Evolutionary conservation across 2,888 invertebrate species (phyloP).

Genomic region (Rhopalosiphum nymphaeae): DNA sequence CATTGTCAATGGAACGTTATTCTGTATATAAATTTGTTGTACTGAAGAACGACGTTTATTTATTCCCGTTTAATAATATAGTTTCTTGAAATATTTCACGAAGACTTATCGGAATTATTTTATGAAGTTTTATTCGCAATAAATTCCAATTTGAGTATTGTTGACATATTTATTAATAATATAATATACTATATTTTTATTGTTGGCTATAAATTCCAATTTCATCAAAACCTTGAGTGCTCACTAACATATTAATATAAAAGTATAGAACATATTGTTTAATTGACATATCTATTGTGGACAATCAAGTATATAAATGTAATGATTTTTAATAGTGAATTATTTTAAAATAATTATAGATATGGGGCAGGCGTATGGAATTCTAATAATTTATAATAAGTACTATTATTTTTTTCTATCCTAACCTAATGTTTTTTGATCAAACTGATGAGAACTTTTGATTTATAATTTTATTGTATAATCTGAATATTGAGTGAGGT

Average conservation of each 20-base stretch:
- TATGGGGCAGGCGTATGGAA: not conserved
- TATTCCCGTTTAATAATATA: slow-evolving; percentile 2
- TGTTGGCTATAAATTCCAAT: not conserved
- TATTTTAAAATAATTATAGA: not conserved
- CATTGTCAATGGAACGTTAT: not conserved
- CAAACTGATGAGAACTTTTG: not conserved
- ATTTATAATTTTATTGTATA: not conserved
- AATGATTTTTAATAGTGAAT: not conserved
- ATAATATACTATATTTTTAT: not conserved
- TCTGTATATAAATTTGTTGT: not conserved
- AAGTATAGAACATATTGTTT: not conserved
- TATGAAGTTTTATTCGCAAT: not conserved
- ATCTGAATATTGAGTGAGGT: not conserved
- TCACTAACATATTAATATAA: not conserved
- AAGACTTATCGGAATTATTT: not conserved
- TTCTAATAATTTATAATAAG: not conserved
- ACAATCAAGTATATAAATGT: not conserved
- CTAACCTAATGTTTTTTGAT: not conserved
- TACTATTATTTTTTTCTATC: not conserved
- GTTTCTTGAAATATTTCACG: not conserved
- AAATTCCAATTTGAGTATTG: not conserved
- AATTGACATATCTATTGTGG: not conserved
- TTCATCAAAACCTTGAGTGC: not conserved
- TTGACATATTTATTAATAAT: not conserved
- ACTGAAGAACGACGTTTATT: not conserved